Base-by-base conservation (phyloP, 1,140 invertebrate species). In the Gonatopus flavifemur region DNA sequence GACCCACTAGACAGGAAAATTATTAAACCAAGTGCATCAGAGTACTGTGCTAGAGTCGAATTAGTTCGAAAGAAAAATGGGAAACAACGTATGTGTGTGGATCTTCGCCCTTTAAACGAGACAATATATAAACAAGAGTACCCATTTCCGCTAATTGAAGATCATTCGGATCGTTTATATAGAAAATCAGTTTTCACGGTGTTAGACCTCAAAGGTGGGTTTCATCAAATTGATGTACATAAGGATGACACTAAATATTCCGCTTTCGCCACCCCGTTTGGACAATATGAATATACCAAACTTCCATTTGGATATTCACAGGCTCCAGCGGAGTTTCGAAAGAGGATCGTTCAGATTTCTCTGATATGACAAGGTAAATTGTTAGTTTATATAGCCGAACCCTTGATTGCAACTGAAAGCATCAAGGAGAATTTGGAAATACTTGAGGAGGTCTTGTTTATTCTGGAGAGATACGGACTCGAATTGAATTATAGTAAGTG, bases 161-260 rank as follows among this genome's bases (percentile, higher is more conserved):
- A 45, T 7, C 30, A 35, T 0, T 2, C 36, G 0, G 43, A 33
- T n/a, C 10, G 25, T 16, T 12, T 45, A 12, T 16, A 8, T 2
- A 16, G 20, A 3, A 45, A 35, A n/a, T n/a, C n/a, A n/a, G n/a
- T n/a, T n/a, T n/a, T n/a, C n/a, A n/a, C n/a, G n/a, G n/a, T n/a
- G n/a, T n/a, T n/a, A n/a, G n/a, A n/a, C n/a, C n/a, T n/a, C n/a
- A n/a, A n/a, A n/a, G n/a, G 18, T 9, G n/a, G 16, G 38, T 12
- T 48, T 39, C 8, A 39, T 36, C 3, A 48, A 48, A 16, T 21
- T 48, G 6, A 19, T 38, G n/a, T n/a, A n/a, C n/a, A n/a, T n/a
- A n/a, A n/a, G n/a, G n/a, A n/a, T n/a, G n/a, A n/a, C n/a, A n/a
- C n/a, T n/a, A n/a, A n/a, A n/a, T n/a, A n/a, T n/a, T n/a, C n/a